phyloP scores from a whole-genome alignment of 2,888 invertebrate species.

The Notodonta dromedarius region DNA sequence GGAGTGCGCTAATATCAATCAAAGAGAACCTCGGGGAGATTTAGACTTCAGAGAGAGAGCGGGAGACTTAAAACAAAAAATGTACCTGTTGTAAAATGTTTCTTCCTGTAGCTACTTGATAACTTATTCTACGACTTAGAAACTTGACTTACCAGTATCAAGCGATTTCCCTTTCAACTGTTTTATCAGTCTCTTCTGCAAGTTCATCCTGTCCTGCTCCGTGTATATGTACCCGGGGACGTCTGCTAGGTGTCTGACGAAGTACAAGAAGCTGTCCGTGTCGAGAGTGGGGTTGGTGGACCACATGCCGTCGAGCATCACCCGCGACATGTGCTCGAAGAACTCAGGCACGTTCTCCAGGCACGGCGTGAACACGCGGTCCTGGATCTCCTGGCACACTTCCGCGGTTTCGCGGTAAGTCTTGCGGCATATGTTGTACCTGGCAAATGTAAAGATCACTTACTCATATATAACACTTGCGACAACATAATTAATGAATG shows the following conservation, averaged over 20 bases:
- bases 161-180: constrained; percentile 57
- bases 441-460: constrained; percentile 41
- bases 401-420: constrained; percentile 86
- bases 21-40: no score
- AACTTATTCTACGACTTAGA: neutral
- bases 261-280: constrained; percentile 76
- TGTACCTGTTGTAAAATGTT: no score
- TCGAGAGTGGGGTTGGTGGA: constrained; percentile 87
- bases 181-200: constrained; percentile 53
- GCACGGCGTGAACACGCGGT: constrained; percentile 85
- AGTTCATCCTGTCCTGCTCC: constrained; percentile 55
- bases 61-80: no score
- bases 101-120: no score
- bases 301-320: constrained; percentile 88
- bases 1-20: no score
- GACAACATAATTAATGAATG: no score
- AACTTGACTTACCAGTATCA: constrained; percentile 52
- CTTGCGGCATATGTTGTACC: constrained; percentile 88
- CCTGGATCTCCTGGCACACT: constrained; percentile 84
- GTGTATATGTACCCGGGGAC: constrained; percentile 83
- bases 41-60: no score
- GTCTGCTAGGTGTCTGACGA: constrained; percentile 80
- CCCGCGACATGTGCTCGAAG: constrained; percentile 86
- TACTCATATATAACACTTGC: no score
- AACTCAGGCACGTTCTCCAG: constrained; percentile 84